Conservation (phyloP, 2,888 invertebrate species). For the Pseudoips prasinana region DNA sequence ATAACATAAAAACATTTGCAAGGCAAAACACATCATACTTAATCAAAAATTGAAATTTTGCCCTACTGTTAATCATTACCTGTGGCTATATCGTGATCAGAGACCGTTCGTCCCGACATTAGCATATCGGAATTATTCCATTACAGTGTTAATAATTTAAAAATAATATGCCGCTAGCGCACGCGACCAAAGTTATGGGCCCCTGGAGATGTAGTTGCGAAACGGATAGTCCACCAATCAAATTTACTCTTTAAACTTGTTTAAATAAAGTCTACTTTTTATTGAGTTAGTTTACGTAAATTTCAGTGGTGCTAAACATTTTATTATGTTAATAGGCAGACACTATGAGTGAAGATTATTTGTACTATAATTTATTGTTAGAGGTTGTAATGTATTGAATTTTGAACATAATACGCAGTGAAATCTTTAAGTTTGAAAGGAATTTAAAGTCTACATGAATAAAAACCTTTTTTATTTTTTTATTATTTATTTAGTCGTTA, state of each 20-base stretch:
- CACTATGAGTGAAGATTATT: slow-evolving; percentile 36
- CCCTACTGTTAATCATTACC: slow-evolving; percentile 36
- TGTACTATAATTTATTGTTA: slow-evolving; percentile 35
- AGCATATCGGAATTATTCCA: slow-evolving; percentile 78
- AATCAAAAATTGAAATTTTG: slow-evolving; percentile 24
- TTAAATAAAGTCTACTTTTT: slow-evolving; percentile 25
- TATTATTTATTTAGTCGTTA: no score
- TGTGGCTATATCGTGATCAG: slow-evolving; percentile 59
- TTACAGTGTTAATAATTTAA: slow-evolving; percentile 77
- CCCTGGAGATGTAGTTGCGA: slow-evolving; percentile 63
- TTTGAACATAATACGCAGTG: slow-evolving; percentile 25
- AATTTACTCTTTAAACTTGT: slow-evolving; percentile 23
- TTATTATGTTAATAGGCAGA: slow-evolving; percentile 49
- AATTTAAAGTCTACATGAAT: no score
- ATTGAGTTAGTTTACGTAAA: slow-evolving; percentile 11
- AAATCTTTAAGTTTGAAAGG: slow-evolving; percentile 16
- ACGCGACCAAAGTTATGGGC: slow-evolving; percentile 71
- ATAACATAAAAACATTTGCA: slow-evolving; percentile 26
- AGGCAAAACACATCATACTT: slow-evolving; percentile 18
- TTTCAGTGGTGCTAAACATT: slow-evolving; percentile 57
- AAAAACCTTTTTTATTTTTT: no score
- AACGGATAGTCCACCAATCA: slow-evolving; percentile 21
- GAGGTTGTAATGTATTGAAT: slow-evolving; percentile 22
- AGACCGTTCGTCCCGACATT: slow-evolving; percentile 64
- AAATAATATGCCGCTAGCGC: slow-evolving; percentile 68